phyloP scores from a whole-genome alignment of 2,113 vertebrate species.

The Myotis brandtii region DNA sequence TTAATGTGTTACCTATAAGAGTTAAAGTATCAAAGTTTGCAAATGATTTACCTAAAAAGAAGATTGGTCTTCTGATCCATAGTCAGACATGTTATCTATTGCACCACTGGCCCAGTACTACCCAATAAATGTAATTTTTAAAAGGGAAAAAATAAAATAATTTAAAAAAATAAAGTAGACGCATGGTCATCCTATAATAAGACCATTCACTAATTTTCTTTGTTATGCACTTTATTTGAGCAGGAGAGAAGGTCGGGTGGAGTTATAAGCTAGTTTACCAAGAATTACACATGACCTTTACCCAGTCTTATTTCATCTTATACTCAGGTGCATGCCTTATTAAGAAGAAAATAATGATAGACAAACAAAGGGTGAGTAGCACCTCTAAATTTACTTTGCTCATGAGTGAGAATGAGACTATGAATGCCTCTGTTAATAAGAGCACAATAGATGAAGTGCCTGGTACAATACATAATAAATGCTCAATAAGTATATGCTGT shows the following conservation, averaged over 20 bases:
- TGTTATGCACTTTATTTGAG: not conserved
- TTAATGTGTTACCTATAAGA: conserved; percentile 64
- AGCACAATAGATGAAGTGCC: not conserved
- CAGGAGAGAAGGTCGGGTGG: not conserved
- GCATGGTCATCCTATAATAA: conserved; percentile 56
- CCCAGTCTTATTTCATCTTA: not conserved
- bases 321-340: not conserved
- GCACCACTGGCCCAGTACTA: too few species aligned
- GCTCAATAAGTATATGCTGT: not conserved
- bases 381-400: not conserved
- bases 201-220: conserved; percentile 37
- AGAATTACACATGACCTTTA: not conserved
- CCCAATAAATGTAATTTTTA: too few species aligned
- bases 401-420: not conserved
- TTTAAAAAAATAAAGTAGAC: not conserved
- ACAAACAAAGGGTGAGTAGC: not conserved
- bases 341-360: not conserved
- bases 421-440: conserved; percentile 12
- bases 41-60: conserved; percentile 72
- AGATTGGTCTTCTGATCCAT: not conserved
- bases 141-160: too few species aligned
- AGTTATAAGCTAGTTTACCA: not conserved
- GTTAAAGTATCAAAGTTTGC: conserved; percentile 62
- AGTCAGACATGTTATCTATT: too few species aligned
- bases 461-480: not conserved